Evolutionary conservation across 2,888 invertebrate genomes (phyloP).

Genomic region (Taenaris catops): DNA sequence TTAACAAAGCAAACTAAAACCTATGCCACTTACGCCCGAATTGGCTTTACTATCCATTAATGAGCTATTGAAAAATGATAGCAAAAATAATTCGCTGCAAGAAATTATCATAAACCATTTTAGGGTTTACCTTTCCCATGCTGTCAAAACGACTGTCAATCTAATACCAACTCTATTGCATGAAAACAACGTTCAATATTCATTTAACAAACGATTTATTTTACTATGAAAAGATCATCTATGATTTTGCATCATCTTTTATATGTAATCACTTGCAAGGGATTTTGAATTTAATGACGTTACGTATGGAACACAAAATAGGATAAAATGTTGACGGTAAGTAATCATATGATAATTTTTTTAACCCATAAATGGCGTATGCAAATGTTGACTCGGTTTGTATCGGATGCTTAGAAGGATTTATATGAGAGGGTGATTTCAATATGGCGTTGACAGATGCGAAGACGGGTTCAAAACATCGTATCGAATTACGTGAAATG

Average conservation of each 20-base stretch:
- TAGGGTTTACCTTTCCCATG: constrained; percentile 57
- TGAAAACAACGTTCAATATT: constrained; percentile 8
- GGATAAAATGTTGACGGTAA: too few relatives aligned
- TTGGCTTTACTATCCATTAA: constrained; percentile 58
- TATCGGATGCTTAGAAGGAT: constrained; percentile 32
- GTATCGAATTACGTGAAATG: constrained; percentile 45
- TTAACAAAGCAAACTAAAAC: constrained; percentile 45
- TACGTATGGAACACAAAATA: constrained; percentile 9
- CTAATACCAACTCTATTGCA: constrained; percentile 25
- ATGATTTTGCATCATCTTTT: constrained; percentile 17
- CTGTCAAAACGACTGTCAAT: constrained; percentile 5
- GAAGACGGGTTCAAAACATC: constrained; percentile 45
- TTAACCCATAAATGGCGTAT: constrained; percentile 69
- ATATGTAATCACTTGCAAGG: constrained; percentile 2
- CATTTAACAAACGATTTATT: not conserved
- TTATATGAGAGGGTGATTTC: constrained; percentile 45
- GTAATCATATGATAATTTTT: constrained; percentile 48
- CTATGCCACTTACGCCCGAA: constrained; percentile 61
- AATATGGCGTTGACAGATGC: constrained; percentile 73
- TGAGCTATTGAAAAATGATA: constrained; percentile 80
- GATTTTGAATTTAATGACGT: constrained; percentile 26
- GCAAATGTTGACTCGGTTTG: constrained; percentile 51
- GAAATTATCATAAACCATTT: constrained; percentile 70
- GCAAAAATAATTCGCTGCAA: constrained; percentile 64
- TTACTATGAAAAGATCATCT: constrained; percentile 37